phyloP scores from a whole-genome alignment of 2,888 invertebrate species.

The Hemithea aestivaria region DNA sequence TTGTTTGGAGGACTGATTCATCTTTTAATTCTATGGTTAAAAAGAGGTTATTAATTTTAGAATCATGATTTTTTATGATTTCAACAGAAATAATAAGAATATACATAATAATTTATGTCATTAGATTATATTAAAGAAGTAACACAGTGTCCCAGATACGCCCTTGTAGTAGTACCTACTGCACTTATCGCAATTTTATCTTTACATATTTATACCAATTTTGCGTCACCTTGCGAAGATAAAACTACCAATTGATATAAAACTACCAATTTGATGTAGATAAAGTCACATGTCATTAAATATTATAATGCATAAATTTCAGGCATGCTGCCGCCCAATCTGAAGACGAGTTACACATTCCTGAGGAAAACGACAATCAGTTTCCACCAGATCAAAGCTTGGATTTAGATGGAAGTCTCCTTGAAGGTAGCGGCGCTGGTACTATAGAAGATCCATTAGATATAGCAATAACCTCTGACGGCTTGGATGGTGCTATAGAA shows the following conservation, averaged over 20 bases:
- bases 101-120: no score
- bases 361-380: constrained; percentile 61
- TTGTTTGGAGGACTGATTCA: no score
- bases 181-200: constrained; percentile 67
- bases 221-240: constrained; percentile 63
- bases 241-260: constrained; percentile 41
- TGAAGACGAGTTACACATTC: constrained; percentile 56
- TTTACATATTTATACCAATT: constrained; percentile 53
- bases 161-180: constrained; percentile 50
- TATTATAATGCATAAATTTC: constrained; percentile 15
- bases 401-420: constrained; percentile 38
- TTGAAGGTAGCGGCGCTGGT: constrained; percentile 56
- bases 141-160: constrained; percentile 39
- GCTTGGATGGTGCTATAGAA: no score
- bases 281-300: constrained; percentile 48
- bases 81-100: no score
- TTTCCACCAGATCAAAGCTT: constrained; percentile 58
- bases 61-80: no score
- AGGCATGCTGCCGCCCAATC: constrained; percentile 47
- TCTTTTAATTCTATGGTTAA: no score
- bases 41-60: no score
- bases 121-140: no score
- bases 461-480: constrained; percentile 7
- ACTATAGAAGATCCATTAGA: constrained; percentile 44
- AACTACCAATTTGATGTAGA: constrained; percentile 25